Evolutionary conservation across 2,888 invertebrate genomes (phyloP).

Genomic region (Synergus laeviventris): DNA sequence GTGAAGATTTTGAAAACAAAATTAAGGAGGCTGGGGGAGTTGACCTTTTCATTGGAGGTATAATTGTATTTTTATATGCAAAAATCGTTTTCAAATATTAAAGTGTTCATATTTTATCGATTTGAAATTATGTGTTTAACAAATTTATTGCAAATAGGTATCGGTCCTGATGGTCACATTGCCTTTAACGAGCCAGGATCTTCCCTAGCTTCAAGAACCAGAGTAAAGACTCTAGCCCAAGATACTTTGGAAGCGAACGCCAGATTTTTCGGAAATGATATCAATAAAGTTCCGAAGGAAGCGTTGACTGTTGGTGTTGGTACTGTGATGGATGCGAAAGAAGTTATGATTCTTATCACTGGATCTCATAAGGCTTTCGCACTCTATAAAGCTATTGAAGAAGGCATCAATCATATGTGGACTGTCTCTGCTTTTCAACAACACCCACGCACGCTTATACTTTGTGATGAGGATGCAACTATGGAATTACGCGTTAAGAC

Average conservation of each 20-base stretch:
- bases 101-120: conserved; percentile 6
- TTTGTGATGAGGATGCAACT: conserved; percentile 99
- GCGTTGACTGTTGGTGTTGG: conserved; percentile 99
- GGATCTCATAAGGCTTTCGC: conserved; percentile 98
- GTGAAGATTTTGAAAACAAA: conserved; percentile 89
- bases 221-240: conserved; percentile 96
- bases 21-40: conserved; percentile 94
- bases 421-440: conserved; percentile 99
- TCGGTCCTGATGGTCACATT: conserved; percentile 99
- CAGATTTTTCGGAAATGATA: conserved; percentile 96
- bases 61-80: conserved; percentile 16
- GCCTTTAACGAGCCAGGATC: conserved; percentile 99
- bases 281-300: conserved; percentile 94
- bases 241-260: conserved; percentile 99
- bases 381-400: conserved; percentile 97
- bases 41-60: conserved; percentile 96
- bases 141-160: conserved; percentile 79
- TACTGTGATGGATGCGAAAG: conserved; percentile 98
- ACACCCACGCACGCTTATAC: conserved; percentile 93
- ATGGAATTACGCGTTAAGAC: conserved; percentile 97
- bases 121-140: neutral
- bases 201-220: conserved; percentile 94
- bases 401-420: conserved; percentile 99
- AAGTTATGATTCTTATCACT: conserved; percentile 98
- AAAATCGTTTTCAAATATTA: no score